These are phyloP conservation scores for Panopea generosa DNA, from an alignment of 2,888 invertebrate genomes.

Conservation along the genomic window DNA sequence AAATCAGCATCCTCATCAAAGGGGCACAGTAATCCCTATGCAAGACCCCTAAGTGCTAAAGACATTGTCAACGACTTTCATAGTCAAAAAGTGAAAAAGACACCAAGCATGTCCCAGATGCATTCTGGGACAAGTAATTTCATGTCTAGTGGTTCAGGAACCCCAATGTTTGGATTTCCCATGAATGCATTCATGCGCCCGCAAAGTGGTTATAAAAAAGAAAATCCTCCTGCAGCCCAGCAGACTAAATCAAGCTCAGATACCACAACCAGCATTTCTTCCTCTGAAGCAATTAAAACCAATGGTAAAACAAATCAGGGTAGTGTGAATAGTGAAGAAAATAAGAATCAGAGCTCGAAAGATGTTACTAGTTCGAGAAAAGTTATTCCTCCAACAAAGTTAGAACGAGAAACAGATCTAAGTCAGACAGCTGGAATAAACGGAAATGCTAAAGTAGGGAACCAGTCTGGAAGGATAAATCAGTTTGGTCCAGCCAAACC, in stretches of 20 bases:
- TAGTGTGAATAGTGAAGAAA: slow-evolving; percentile 3
- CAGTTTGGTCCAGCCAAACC: slow-evolving; percentile 54
- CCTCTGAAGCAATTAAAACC: slow-evolving; percentile 13
- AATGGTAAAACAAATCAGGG: background rate
- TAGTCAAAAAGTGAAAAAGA: slow-evolving; percentile 61
- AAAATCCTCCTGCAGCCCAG: slow-evolving; percentile 33
- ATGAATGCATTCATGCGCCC: slow-evolving; percentile 77
- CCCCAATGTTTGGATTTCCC: slow-evolving; percentile 61
- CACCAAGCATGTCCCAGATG: slow-evolving; percentile 48
- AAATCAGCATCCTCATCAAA: slow-evolving; percentile 5
- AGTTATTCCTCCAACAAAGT: slow-evolving; percentile 43
- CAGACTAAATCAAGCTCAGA: slow-evolving; percentile 19
- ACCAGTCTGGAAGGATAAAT: slow-evolving; percentile 23
- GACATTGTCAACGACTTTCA: slow-evolving; percentile 74
- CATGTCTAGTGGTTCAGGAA: slow-evolving; percentile 38
- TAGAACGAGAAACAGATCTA: slow-evolving; percentile 54
- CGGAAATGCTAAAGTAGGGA: slow-evolving; percentile 11
- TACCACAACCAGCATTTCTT: slow-evolving; percentile 18
- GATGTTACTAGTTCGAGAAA: slow-evolving; percentile 13
- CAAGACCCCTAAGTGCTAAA: slow-evolving; percentile 81
- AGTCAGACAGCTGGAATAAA: slow-evolving; percentile 24
- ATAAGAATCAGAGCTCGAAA: slow-evolving; percentile 3
- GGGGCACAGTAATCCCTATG: slow-evolving; percentile 73
- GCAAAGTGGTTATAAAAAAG: slow-evolving; percentile 71
- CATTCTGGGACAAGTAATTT: slow-evolving; percentile 20